Evolutionary conservation across 2,113 vertebrate species (phyloP).

Genomic region (Tragelaphus imberbis): DNA sequence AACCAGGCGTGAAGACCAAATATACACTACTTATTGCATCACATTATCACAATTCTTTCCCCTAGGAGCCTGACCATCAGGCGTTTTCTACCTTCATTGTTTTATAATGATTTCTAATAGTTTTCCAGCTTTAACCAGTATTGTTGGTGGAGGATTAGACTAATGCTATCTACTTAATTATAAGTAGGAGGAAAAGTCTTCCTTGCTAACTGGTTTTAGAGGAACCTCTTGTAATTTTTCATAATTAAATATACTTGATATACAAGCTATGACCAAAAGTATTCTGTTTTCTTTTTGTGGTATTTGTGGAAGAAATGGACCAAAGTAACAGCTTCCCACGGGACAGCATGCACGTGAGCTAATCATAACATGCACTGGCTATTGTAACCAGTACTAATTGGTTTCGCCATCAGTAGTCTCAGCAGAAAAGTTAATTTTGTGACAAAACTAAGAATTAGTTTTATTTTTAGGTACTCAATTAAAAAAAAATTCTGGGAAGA

Average conservation of each 20-base stretch:
- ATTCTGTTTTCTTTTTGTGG: not conserved
- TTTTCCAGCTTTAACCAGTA: not conserved
- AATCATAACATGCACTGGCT: not conserved
- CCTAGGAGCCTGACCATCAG: not conserved
- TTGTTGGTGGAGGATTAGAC: not conserved
- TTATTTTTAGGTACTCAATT: not conserved
- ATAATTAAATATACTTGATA: not conserved
- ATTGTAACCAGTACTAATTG: not conserved
- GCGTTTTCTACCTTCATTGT: not conserved
- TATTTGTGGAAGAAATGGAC: conserved; percentile 21
- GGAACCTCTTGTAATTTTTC: not conserved
- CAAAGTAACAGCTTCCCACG: not conserved
- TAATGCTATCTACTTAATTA: not conserved
- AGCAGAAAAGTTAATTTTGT: not conserved
- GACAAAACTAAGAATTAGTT: conserved; percentile 2
- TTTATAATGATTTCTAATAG: not conserved
- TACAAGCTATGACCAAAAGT: not conserved
- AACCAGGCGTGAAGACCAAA: not conserved
- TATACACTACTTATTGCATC: not conserved
- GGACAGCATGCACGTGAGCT: not conserved
- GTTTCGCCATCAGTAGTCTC: not conserved
- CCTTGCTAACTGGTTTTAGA: not conserved
- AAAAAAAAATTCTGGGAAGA: not conserved
- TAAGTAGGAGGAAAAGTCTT: not conserved
- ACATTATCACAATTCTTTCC: not conserved